Evolutionary conservation across 2,113 vertebrate genomes (phyloP).

Genomic region (Phyllostomus discolor): DNA sequence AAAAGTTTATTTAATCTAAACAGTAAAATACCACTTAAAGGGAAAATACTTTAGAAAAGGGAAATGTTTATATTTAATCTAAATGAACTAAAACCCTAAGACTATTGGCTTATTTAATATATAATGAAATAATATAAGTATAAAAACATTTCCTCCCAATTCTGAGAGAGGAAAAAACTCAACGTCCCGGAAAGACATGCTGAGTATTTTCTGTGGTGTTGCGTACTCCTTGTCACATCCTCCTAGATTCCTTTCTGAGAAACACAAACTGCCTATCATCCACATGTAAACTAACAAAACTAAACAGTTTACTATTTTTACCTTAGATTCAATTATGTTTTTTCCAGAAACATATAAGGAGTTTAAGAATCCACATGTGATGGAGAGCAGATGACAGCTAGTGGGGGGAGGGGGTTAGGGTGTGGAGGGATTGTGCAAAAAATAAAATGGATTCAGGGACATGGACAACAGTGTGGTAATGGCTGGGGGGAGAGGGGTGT

Average conservation of each 20-base stretch:
- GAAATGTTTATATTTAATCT: not conserved
- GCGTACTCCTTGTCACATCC: not conserved
- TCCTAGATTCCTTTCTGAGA: not conserved
- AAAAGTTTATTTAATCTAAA: conserved; percentile 13
- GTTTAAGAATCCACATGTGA: not conserved
- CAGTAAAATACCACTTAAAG: not conserved
- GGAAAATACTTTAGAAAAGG: not conserved
- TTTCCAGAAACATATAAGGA: not conserved
- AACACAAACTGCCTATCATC: not conserved
- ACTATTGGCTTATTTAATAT: not conserved
- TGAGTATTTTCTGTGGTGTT: not conserved
- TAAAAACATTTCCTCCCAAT: not conserved
- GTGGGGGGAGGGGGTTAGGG: too few relatives aligned
- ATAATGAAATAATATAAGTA: not conserved
- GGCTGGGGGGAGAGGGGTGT: too few relatives aligned
- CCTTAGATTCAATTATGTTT: not conserved
- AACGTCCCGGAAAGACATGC: not conserved
- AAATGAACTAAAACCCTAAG: not conserved
- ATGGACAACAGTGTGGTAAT: too few relatives aligned
- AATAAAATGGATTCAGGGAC: too few relatives aligned
- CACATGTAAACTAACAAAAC: not conserved
- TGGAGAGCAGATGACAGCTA: not conserved
- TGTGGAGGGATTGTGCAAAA: too few relatives aligned
- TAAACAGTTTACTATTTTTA: not conserved
- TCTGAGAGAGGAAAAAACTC: not conserved